A percentile compares a stretch with the other conserved stretches of the same genome.
These are phyloP conservation scores for Gopherus evgoodei DNA, from an alignment of 2,113 vertebrate genomes.

Conservation along the genomic window DNA sequence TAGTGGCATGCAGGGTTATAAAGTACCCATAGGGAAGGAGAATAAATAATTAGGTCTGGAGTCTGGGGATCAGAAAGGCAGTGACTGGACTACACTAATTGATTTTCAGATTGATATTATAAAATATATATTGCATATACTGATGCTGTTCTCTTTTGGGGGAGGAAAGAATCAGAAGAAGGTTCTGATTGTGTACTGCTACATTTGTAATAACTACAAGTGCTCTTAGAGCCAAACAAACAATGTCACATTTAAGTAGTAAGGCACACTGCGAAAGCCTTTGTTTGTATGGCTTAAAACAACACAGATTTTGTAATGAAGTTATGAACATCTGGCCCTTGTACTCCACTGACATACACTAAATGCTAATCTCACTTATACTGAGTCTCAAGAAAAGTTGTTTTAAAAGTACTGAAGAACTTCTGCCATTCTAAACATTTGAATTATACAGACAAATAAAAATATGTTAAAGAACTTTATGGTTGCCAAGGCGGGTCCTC, in stretches of 20 bases:
- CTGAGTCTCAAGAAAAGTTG: not conserved
- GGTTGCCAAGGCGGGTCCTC: not conserved
- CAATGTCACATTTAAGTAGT: not conserved
- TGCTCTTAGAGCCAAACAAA: not conserved
- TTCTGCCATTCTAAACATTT: not conserved
- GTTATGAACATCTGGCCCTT: not conserved
- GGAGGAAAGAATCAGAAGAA: not conserved
- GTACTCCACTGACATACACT: not conserved
- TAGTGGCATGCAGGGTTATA: slow-evolving; percentile 27
- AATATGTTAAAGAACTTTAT: not conserved
- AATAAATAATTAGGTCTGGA: slow-evolving; percentile 67
- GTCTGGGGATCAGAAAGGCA: slow-evolving; percentile 60
- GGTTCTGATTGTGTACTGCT: slow-evolving; percentile 41
- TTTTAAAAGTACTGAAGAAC: not conserved
- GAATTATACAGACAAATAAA: not conserved
- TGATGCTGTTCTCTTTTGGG: slow-evolving; percentile 32
- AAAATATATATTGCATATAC: slow-evolving; percentile 49
- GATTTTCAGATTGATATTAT: slow-evolving; percentile 55
- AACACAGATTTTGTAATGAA: not conserved
- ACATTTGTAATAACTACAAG: not conserved
- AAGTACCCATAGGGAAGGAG: slow-evolving; percentile 32
- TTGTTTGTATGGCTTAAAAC: not conserved
- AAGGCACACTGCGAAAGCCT: not conserved
- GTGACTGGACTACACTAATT: slow-evolving; percentile 68
- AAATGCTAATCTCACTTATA: not conserved